These are phyloP conservation scores for Ophthalmolycus amberensis DNA, from an alignment of 2,113 vertebrate genomes.

Conservation along the genomic window DNA sequence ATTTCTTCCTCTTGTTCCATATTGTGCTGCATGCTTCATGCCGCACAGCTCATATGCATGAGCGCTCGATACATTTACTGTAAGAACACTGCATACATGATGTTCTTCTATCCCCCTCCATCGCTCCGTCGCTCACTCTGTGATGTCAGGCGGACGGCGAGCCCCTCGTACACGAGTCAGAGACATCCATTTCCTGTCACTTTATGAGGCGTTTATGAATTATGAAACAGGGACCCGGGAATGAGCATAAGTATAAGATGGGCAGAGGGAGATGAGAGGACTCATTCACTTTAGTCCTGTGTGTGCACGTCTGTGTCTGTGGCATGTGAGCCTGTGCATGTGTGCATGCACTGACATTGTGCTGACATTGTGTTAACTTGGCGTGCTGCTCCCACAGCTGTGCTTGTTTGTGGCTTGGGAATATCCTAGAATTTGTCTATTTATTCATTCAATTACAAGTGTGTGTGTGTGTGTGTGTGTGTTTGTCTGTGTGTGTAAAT, in stretches of 20 bases:
- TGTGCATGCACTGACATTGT: conserved; percentile 59
- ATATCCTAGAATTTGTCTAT: conserved; percentile 65
- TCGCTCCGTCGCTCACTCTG: conserved; percentile 25
- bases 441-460: conserved; percentile 70
- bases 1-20: background rate
- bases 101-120: conserved; percentile 8
- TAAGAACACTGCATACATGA: conserved; percentile 54
- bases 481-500: conserved; percentile 38
- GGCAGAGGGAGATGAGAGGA: conserved; percentile 28
- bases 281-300: conserved; percentile 10
- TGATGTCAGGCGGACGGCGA: conserved; percentile 36
- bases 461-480: conserved; percentile 24
- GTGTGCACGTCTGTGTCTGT: conserved; percentile 21
- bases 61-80: conserved; percentile 47
- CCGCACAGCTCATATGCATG: conserved; percentile 31
- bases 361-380: conserved; percentile 71
- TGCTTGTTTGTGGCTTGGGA: conserved; percentile 64
- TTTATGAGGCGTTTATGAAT: conserved; percentile 63
- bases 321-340: conserved; percentile 8
- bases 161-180: conserved; percentile 42
- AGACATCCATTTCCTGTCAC: conserved; percentile 61
- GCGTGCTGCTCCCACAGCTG: conserved; percentile 55
- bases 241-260: conserved; percentile 34
- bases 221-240: conserved; percentile 57
- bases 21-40: conserved; percentile 1